Conservation (phyloP, 1,140 invertebrate genomes). For the Sycophaga agraensis region DNA sequence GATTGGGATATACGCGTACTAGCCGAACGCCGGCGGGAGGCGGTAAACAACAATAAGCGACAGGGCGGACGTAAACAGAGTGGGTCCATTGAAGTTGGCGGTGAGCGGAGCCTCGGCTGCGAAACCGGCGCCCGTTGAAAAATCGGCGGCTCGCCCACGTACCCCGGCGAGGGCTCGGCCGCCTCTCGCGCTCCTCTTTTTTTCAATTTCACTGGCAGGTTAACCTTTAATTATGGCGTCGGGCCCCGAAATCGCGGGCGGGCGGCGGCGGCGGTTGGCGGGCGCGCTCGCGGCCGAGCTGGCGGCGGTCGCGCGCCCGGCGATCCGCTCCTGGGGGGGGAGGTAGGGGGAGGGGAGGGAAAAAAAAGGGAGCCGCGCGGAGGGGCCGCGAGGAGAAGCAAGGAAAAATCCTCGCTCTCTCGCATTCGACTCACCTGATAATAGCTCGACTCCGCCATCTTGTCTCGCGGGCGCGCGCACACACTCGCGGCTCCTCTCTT, state of each 20-base stretch:
- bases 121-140: neutral
- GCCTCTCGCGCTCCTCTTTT: neutral
- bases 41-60: neutral
- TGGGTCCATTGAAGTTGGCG: too few relatives aligned
- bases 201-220: neutral
- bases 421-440: constrained; percentile 59
- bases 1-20: too few relatives aligned
- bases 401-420: neutral
- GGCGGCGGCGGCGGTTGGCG: too few relatives aligned
- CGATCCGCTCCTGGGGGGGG: too few relatives aligned
- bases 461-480: constrained; percentile 39
- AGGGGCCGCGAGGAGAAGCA: too few relatives aligned
- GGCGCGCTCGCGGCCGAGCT: too few relatives aligned
- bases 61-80: neutral
- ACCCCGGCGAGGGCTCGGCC: neutral
- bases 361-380: neutral
- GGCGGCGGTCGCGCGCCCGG: too few relatives aligned
- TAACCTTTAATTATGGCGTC: constrained; percentile 13
- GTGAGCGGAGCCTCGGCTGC: too few relatives aligned
- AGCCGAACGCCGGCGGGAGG: too few relatives aligned
- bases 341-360: neutral
- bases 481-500: constrained; percentile 10
- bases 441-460: constrained; percentile 64
- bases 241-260: too few relatives aligned
- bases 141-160: neutral